Conservation (phyloP, 2,113 vertebrate species). For the Oxyruncus cristatus region DNA sequence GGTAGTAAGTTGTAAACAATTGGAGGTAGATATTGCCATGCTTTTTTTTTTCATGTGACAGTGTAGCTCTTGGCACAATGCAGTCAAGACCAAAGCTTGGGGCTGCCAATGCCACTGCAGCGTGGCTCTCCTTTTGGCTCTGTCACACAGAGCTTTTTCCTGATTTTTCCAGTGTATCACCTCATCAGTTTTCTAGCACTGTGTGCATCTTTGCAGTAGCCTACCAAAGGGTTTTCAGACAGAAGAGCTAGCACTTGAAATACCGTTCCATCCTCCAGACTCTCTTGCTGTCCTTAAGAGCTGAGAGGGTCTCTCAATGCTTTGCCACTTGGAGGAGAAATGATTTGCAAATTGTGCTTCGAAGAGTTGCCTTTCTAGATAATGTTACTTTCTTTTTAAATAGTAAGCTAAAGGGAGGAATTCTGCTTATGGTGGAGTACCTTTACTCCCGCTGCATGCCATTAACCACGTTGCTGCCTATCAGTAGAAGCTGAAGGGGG, state of each 20-base stretch:
- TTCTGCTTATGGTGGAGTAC: not conserved
- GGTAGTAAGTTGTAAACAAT: not conserved
- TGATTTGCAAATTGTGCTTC: not conserved
- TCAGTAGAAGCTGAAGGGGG: not conserved
- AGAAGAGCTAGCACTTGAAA: not conserved
- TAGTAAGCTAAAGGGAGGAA: not conserved
- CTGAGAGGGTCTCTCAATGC: not conserved
- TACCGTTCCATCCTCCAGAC: not conserved
- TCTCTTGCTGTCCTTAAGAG: not conserved
- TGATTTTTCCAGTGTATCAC: not conserved
- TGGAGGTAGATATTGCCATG: not conserved
- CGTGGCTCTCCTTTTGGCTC: not conserved
- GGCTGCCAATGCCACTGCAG: not conserved
- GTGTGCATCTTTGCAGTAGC: not conserved
- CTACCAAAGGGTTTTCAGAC: not conserved
- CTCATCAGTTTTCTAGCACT: not conserved
- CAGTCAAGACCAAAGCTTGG: not conserved
- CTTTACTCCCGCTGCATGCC: not conserved
- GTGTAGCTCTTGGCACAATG: not conserved
- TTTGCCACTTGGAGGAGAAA: not conserved
- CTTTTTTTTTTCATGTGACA: fast-evolving
- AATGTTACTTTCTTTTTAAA: not conserved
- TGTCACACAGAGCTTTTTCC: not conserved
- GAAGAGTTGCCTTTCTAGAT: not conserved
- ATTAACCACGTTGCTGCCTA: not conserved